A percentile compares a stretch with the other conserved stretches of the same genome.
phyloP scores from a whole-genome alignment of 1,140 invertebrate species.

The Euwallacea similis region DNA sequence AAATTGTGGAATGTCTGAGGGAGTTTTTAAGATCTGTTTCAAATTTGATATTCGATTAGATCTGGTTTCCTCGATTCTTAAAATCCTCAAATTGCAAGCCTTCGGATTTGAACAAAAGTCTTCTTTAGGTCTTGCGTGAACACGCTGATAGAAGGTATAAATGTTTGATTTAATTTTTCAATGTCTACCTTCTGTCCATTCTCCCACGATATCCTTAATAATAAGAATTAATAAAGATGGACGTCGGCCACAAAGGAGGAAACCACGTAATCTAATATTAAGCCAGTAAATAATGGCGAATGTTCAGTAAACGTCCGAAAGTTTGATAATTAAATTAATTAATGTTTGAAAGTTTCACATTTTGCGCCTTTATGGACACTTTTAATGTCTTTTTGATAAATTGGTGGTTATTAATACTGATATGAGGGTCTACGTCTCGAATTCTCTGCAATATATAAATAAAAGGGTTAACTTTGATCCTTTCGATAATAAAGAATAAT shows the following conservation, averaged over 20 bases:
- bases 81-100: no score
- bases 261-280: conserved; percentile 37
- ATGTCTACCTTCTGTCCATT: not conserved
- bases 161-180: not conserved
- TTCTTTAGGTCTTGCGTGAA: not conserved
- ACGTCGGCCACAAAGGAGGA: conserved; percentile 23
- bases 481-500: no score
- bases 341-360: conserved; percentile 48
- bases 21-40: not conserved
- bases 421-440: conserved; percentile 33
- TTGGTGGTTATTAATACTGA: conserved; percentile 51
- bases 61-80: no score
- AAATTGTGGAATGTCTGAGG: not conserved
- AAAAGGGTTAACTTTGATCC: no score
- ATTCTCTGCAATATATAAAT: not conserved
- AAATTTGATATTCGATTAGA: not conserved
- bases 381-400: conserved; percentile 52
- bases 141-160: not conserved
- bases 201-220: not conserved
- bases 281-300: conserved; percentile 36
- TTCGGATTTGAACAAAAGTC: no score
- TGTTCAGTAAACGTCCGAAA: conserved; percentile 46
- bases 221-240: conserved; percentile 35
- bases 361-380: conserved; percentile 43
- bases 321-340: conserved; percentile 52